Base-by-base conservation (phyloP, 2,797 vertebrate genomes). In the Aldrovandia affinis region DNA sequence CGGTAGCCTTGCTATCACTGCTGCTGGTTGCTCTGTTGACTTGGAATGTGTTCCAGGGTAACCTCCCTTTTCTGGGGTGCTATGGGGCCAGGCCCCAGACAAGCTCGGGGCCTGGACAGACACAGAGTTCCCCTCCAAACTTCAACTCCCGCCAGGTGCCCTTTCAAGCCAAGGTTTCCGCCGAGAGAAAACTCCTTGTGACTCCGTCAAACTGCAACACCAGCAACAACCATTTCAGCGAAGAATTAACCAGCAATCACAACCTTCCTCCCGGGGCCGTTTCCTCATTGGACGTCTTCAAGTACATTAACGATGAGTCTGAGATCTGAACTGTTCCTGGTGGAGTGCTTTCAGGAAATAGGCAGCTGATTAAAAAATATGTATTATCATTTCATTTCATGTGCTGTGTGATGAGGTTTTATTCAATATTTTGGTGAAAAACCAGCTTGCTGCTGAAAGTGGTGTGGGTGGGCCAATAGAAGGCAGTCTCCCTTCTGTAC, bases 251-350 rank as follows among this genome's bases (percentile, higher is more conserved):
- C 88, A 83, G 90, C 80, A 94, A 92, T 25, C 81, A 85, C 28
- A 81, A 50, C 50, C 77, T 55, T 57, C 42, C 44, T 28, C 15
- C 59, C 15, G 81, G 83, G 5, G 84, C 80, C 33, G 33, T 77
- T n/a, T n/a, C 50, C 18, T 6, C 78, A 30, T 7, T 12, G 25
- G 81, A 68, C 33, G 28, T 81, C 73, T 90, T 94, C 61, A 93
- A 94, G 81, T 94, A 90, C 85, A 95, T 95, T 88, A 93, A 92
- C 50, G 95, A 95, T 52, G 95, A 96, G 90, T 95, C 94, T 8
- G 95, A 95, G 90, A 95, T 95, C 84, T 96, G 88, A 95, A 42
- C 61, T 86, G 87, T 83, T 70, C 84, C 83, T 39, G 78, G 30
- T 85, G 78, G 87, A 86, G 85, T 89, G 68, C 70, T 61, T 52